These are phyloP conservation scores for Cynocephalus volans DNA, from an alignment of 2,113 vertebrate species.

Conservation along the genomic window DNA sequence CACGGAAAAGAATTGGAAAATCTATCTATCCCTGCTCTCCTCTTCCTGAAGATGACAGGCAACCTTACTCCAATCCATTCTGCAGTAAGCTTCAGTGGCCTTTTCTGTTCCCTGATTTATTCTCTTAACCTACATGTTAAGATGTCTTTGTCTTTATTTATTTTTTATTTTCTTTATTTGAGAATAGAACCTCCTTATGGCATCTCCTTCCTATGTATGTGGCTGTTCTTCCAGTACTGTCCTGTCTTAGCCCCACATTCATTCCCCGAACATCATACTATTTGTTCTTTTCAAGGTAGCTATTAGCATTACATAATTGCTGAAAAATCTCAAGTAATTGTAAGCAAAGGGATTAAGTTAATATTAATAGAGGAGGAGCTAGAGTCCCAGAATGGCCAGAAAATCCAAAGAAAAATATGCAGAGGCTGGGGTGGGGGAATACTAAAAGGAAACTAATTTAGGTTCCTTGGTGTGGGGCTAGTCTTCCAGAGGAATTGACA, in stretches of 20 bases:
- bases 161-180: neutral
- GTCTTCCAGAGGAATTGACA: neutral
- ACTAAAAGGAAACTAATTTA: neutral
- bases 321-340: neutral
- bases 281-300: neutral
- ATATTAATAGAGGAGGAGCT: neutral
- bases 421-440: neutral
- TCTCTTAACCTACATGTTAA: neutral
- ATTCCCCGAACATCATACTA: neutral
- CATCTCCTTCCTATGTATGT: neutral
- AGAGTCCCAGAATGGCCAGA: neutral
- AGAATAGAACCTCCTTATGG: neutral
- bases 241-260: neutral
- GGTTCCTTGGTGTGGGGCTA: neutral
- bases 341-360: neutral
- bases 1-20: neutral
- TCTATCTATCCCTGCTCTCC: neutral
- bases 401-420: neutral
- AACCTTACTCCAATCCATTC: neutral
- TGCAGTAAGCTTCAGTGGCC: neutral
- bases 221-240: neutral
- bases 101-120: fast-evolving
- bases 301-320: neutral
- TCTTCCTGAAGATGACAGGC: neutral
- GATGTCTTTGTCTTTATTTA: neutral